A percentile compares a stretch with the other conserved stretches of the same genome.
Evolutionary conservation across 2,888 invertebrate species (phyloP).

Genomic region (Carpatolechia fugitivella): DNA sequence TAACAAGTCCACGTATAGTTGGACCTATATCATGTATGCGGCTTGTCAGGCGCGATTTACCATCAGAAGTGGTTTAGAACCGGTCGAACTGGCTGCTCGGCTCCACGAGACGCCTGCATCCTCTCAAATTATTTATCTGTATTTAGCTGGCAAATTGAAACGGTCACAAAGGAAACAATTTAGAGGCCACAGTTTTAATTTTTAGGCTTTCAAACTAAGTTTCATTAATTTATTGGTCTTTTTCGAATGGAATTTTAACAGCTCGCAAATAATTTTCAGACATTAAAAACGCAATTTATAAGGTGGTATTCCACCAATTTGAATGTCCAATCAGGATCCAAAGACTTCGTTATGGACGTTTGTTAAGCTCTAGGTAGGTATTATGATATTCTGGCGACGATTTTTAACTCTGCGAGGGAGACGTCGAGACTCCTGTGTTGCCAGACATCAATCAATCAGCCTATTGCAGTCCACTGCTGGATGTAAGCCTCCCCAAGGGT

Average conservation of each 20-base stretch:
- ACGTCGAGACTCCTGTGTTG: not conserved
- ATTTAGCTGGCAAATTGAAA: constrained; percentile 58
- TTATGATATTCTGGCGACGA: constrained; percentile 13
- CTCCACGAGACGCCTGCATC: constrained; percentile 56
- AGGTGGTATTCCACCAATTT: too few species aligned
- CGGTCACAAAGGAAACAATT: constrained; percentile 25
- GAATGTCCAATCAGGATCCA: constrained; percentile 2
- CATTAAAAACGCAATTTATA: too few species aligned
- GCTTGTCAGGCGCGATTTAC: constrained; percentile 71
- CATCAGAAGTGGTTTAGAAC: constrained; percentile 69
- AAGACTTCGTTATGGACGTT: constrained; percentile 14
- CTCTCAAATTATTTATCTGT: constrained; percentile 60
- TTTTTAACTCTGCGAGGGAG: constrained; percentile 21
- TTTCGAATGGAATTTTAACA: constrained; percentile 1
- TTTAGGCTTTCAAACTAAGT: not conserved
- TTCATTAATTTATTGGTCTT: too few species aligned
- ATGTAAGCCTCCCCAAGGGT: too few species aligned
- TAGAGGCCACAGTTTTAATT: not conserved
- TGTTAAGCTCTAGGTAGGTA: constrained; percentile 11
- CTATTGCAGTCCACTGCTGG: too few species aligned
- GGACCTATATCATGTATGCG: constrained; percentile 28
- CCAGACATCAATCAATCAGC: too few species aligned
- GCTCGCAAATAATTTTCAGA: too few species aligned
- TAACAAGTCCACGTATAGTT: constrained; percentile 22
- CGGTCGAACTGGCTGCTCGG: constrained; percentile 65